phyloP scores from a whole-genome alignment of 2,888 invertebrate genomes.

The Carcina quercana region DNA sequence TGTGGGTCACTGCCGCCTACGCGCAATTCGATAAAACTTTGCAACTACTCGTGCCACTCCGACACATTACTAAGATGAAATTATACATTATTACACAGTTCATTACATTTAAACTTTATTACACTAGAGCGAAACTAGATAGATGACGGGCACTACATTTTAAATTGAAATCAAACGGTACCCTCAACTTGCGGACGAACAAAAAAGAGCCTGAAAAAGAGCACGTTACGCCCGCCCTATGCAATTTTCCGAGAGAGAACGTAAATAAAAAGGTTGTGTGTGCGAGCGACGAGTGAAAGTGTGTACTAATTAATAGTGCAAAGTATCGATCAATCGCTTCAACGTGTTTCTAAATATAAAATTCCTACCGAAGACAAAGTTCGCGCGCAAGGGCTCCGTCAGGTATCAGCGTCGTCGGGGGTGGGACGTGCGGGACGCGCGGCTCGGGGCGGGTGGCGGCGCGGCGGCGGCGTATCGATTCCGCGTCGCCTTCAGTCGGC shows the following conservation, averaged over 20 bases:
- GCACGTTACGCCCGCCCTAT: too few species aligned
- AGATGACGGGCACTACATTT: too few species aligned
- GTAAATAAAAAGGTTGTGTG: slow-evolving; percentile 4
- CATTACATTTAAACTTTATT: too few species aligned
- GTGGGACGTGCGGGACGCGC: slow-evolving; percentile 50
- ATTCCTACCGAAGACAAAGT: slow-evolving; percentile 71
- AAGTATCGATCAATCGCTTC: slow-evolving; percentile 72
- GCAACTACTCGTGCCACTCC: slow-evolving; percentile 23
- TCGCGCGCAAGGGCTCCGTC: slow-evolving; percentile 70
- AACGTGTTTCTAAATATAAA: slow-evolving; percentile 74
- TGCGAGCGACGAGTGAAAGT: slow-evolving; percentile 42
- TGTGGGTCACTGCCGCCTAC: slow-evolving; percentile 70
- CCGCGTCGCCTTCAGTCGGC: slow-evolving; percentile 69
- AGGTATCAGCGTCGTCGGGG: slow-evolving; percentile 45
- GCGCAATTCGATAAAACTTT: slow-evolving; percentile 68
- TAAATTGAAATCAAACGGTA: too few species aligned
- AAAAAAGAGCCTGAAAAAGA: too few species aligned
- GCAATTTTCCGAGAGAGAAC: background rate
- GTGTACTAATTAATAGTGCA: slow-evolving; percentile 65
- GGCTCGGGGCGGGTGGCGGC: slow-evolving; percentile 67
- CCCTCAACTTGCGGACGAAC: too few species aligned
- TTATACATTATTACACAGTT: too few species aligned
- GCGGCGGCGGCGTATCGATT: slow-evolving; percentile 66
- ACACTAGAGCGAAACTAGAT: too few species aligned
- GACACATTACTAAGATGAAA: too few species aligned